Base-by-base conservation (phyloP, 2,113 vertebrate species). In the Machaerirhynchus nigripectus region DNA sequence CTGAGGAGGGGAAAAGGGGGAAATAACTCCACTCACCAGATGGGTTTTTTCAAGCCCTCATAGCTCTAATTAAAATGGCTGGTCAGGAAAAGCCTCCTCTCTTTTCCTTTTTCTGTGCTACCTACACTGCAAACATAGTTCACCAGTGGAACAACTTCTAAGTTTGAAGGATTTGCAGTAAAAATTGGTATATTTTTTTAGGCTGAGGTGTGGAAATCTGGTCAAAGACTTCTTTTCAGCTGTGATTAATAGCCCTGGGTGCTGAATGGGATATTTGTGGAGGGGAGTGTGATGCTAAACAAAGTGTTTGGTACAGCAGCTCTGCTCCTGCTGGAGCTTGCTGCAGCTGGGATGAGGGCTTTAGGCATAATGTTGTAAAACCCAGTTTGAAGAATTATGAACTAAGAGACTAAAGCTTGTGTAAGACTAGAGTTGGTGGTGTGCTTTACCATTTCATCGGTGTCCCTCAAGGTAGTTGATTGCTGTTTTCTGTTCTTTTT, bases 21-120 rank as follows among this genome's bases (percentile, higher is more conserved):
- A 89, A 92, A 84, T 91, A 94, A 89, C 49, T 24, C 52, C 30
- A 47, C 56, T 90, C 49, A 47, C 50, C 86, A 80, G 44, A 33
- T 4, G 18, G 65, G 50, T 65, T 93, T 93, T 89, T 70, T 56
- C 70, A 94, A 77, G 81, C 53, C 50, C 92, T 87, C 30, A 0
- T 15, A 93, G 80, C 67, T 91, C 85, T 88, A 77, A 76, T 95
- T 93, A 91, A 97, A 94, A 95, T 70, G 93, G 67, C 77, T 65
- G 78, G 93, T 83, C 93, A 95, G 95, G 94, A 93, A 93, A 97
- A 96, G 16, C 55, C 61, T 86, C 37, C 61, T 83, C 28, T 95
- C 40, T 84, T 65, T 93, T 91, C 87, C 50, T 63, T 87, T 96
- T 90, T 79, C 87, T 92, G 47, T 87, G 79, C 85, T 93, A 79